These are phyloP conservation scores for Macroglossus sobrinus DNA, from an alignment of 2,113 vertebrate species.

Conservation along the genomic window DNA sequence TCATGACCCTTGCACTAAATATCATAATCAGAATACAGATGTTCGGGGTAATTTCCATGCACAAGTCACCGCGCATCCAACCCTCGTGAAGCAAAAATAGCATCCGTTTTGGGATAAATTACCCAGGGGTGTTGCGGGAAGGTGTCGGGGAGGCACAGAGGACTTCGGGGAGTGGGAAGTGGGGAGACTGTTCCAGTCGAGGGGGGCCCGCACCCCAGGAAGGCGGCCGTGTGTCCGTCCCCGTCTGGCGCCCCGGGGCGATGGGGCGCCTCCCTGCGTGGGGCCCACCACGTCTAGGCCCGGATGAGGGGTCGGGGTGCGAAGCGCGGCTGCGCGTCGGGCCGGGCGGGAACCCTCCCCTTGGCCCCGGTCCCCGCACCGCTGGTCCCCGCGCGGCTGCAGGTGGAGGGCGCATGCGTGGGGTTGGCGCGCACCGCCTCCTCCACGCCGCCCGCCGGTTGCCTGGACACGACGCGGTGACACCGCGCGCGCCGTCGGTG, in stretches of 20 bases:
- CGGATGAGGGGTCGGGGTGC: too few relatives aligned
- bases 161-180: slow-evolving; percentile 40
- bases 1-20: slow-evolving; percentile 86
- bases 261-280: slow-evolving; percentile 36
- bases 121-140: slow-evolving; percentile 75
- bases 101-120: slow-evolving; percentile 77
- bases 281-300: slow-evolving; percentile 47
- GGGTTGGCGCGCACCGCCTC: slow-evolving; percentile 84
- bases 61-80: slow-evolving; percentile 77
- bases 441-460: slow-evolving; percentile 88
- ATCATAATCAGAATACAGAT: slow-evolving; percentile 87
- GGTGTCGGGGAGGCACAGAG: slow-evolving; percentile 64
- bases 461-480: slow-evolving; percentile 91
- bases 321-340: too few relatives aligned
- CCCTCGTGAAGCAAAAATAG: slow-evolving; percentile 84
- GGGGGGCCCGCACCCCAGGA: not conserved
- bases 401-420: slow-evolving; percentile 59
- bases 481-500: slow-evolving; percentile 90
- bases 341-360: not conserved
- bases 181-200: slow-evolving; percentile 44
- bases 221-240: not conserved
- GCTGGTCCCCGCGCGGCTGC: not conserved
- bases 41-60: slow-evolving; percentile 81
- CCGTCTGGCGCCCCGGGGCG: not conserved
- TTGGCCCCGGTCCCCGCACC: slow-evolving; percentile 31